These are phyloP conservation scores for Dendrophyllia cribrosa DNA, from an alignment of 64 coral and sea anemone genomes.

Conservation along the genomic window DNA sequence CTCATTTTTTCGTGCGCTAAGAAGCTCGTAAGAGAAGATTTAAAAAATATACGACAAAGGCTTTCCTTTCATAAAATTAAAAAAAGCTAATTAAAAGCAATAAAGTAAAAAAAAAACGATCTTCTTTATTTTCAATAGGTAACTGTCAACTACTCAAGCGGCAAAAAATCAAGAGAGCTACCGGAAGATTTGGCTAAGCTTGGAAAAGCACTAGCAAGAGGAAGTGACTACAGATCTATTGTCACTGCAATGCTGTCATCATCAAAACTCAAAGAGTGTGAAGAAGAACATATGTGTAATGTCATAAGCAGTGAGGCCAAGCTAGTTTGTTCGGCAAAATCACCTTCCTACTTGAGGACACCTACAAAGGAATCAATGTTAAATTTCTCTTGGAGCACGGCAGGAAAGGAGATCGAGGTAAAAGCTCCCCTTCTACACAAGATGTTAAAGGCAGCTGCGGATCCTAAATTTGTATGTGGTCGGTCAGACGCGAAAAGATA, in stretches of 20 bases:
- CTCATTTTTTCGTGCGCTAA: no score
- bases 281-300: slow-evolving; percentile 22
- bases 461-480: not conserved
- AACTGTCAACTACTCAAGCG: not conserved
- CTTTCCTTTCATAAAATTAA: no score
- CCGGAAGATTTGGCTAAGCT: not conserved
- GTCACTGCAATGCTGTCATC: not conserved
- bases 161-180: not conserved
- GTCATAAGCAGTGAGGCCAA: slow-evolving; percentile 28
- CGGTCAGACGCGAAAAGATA: not conserved
- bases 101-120: no score
- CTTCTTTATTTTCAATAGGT: not conserved
- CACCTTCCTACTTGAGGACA: not conserved
- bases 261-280: not conserved
- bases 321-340: slow-evolving; percentile 15
- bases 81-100: no score
- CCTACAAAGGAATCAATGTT: slow-evolving; percentile 24
- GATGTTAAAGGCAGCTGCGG: not conserved
- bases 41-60: no score
- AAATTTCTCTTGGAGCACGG: slow-evolving; percentile 35
- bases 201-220: slow-evolving; percentile 1
- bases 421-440: slow-evolving; percentile 28
- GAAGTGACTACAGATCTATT: not conserved
- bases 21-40: no score
- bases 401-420: slow-evolving; percentile 38